These are phyloP conservation scores for Drosophila conformis DNA, from an alignment of 2,888 invertebrate species.

Conservation along the genomic window DNA sequence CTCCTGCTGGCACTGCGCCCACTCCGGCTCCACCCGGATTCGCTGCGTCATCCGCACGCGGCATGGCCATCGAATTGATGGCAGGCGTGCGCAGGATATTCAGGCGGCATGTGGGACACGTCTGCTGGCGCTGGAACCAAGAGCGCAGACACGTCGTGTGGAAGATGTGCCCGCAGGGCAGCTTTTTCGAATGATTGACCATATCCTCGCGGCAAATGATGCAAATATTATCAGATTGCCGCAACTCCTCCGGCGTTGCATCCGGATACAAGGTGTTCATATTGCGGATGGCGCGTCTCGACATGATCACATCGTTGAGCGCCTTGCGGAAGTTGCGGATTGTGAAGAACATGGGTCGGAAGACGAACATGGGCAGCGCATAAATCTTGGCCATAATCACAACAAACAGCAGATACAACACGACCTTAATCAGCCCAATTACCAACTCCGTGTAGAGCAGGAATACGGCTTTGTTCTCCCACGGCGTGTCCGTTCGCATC, in stretches of 20 bases:
- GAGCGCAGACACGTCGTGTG: constrained; percentile 98
- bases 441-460: constrained; percentile 97
- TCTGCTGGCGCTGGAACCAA: constrained; percentile 99
- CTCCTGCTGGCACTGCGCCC: constrained; percentile 24
- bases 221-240: constrained; percentile 98
- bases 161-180: constrained; percentile 99
- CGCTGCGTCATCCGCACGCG: constrained; percentile 60
- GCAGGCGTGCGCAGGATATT: constrained; percentile 89
- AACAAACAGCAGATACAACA: constrained; percentile 96
- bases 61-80: constrained; percentile 73
- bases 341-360: constrained; percentile 99
- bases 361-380: constrained; percentile 98
- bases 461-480: constrained; percentile 99
- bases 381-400: constrained; percentile 98
- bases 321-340: constrained; percentile 99
- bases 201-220: constrained; percentile 96
- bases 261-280: constrained; percentile 99
- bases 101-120: constrained; percentile 98
- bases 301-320: constrained; percentile 97
- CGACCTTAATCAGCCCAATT: constrained; percentile 93
- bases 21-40: constrained; percentile 42
- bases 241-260: constrained; percentile 96
- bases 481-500: constrained; percentile 93
- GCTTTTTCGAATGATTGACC: constrained; percentile 93
- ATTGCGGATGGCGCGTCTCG: constrained; percentile 97